Percentiles rank a stretch among this genome's conserved stretches.
Conservation (phyloP, 2,797 vertebrate species). For the Aythya fuligula region DNA sequence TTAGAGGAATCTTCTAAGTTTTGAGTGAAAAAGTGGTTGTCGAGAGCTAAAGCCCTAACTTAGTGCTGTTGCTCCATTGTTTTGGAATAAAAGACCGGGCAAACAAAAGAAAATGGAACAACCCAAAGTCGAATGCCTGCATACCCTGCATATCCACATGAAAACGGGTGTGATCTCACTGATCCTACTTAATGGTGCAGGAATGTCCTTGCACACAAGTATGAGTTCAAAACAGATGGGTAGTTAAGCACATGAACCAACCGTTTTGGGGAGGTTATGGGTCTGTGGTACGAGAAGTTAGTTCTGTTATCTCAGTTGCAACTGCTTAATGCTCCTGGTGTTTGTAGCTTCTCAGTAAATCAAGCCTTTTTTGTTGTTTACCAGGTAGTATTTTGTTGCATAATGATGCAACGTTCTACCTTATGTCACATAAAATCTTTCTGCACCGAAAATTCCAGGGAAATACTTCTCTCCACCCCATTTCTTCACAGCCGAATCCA, state of each 20-base stretch:
- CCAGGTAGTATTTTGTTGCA: constrained; percentile 4
- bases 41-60: constrained; percentile 50
- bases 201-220: background rate
- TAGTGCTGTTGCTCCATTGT: constrained; percentile 35
- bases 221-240: background rate
- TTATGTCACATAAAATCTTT: constrained; percentile 14
- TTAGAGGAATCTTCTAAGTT: constrained; percentile 23
- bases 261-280: background rate
- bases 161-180: background rate
- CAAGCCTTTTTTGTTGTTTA: background rate
- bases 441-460: constrained; percentile 11
- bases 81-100: constrained; percentile 11
- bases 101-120: constrained; percentile 15
- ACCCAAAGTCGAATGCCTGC: background rate
- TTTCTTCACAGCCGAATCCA: constrained; percentile 36
- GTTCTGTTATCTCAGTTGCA: background rate
- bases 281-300: background rate
- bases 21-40: constrained; percentile 17
- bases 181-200: background rate
- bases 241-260: background rate
- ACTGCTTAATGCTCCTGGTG: background rate
- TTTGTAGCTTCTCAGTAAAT: background rate
- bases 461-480: background rate
- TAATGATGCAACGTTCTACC: background rate
- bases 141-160: rapidly evolving